Conservation (phyloP, 1,140 invertebrate genomes). For the Zaprionus davidi region DNA sequence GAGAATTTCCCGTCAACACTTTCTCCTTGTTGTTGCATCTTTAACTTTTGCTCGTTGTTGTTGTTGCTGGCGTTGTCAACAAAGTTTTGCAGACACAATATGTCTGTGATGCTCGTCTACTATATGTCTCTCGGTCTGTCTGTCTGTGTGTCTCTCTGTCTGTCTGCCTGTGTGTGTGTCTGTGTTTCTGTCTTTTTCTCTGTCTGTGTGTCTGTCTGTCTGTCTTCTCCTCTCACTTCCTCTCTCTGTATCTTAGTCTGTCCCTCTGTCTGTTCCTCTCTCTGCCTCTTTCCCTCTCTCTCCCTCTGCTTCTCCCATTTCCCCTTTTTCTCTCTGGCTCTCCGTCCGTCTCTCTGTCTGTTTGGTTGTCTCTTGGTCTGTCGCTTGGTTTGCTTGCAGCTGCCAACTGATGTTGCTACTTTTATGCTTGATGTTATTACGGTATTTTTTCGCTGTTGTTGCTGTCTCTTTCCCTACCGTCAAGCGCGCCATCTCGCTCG, state of each 20-base stretch:
- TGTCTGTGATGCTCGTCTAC: slow-evolving; percentile 64
- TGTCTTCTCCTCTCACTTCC: not conserved
- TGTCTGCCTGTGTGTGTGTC: slow-evolving; percentile 26
- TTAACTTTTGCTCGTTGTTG: slow-evolving; percentile 30
- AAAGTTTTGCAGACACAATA: slow-evolving; percentile 81
- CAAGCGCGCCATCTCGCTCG: slow-evolving; percentile 17
- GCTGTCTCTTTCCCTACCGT: slow-evolving; percentile 5
- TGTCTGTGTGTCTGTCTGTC: slow-evolving; percentile 47
- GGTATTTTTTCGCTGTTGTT: slow-evolving; percentile 40
- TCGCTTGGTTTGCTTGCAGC: slow-evolving; percentile 62
- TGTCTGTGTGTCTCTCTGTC: slow-evolving; percentile 3
- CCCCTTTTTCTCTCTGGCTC: slow-evolving; percentile 26
- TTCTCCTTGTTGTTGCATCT: slow-evolving; percentile 54
- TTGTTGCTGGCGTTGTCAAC: slow-evolving; percentile 64
- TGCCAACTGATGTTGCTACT: slow-evolving; percentile 81
- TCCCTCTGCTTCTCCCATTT: slow-evolving; percentile 5
- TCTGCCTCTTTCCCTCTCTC: no score
- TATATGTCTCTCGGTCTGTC: slow-evolving; percentile 21
- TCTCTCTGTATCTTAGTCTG: no score
- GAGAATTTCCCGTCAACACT: slow-evolving; percentile 45
- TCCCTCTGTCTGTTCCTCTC: no score
- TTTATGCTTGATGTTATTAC: slow-evolving; percentile 82
- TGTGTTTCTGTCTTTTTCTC: slow-evolving; percentile 24
- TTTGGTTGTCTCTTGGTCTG: slow-evolving; percentile 30
- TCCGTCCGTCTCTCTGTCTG: slow-evolving; percentile 26